Conservation (phyloP, 1,140 invertebrate species). For the Cotesia chilonis region DNA sequence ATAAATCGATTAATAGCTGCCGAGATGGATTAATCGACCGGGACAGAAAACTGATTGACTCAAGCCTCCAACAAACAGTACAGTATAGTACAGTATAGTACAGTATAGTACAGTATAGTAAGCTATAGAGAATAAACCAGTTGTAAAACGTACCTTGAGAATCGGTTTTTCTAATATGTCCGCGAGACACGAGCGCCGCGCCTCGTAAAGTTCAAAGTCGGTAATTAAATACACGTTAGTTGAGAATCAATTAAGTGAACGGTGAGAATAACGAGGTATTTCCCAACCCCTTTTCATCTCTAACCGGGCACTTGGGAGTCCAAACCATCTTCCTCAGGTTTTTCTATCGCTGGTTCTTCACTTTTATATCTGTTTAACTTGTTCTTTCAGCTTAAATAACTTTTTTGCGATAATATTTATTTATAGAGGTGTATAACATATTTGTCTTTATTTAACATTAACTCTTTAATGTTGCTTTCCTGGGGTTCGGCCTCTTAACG, state of each 20-base stretch:
- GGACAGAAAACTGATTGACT: slow-evolving; percentile 24
- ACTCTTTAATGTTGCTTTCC: background rate
- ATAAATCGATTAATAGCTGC: slow-evolving; percentile 26
- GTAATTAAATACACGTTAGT: slow-evolving; percentile 33
- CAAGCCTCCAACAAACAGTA: background rate
- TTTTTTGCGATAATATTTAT: slow-evolving; percentile 1
- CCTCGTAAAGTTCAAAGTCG: slow-evolving; percentile 28
- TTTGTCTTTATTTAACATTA: slow-evolving; percentile 16
- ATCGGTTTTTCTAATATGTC: background rate
- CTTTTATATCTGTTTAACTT: too few relatives aligned
- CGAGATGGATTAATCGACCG: slow-evolving; percentile 29
- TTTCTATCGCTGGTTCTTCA: too few relatives aligned
- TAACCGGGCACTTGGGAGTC: background rate
- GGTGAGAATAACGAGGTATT: slow-evolving; percentile 18
- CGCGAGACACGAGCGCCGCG: slow-evolving; percentile 14
- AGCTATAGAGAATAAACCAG: background rate
- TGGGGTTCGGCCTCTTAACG: too few relatives aligned
- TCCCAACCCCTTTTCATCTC: background rate
- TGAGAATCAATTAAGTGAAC: slow-evolving; percentile 32
- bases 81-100: background rate
- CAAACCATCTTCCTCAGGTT: background rate
- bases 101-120: background rate
- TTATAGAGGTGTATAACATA: background rate
- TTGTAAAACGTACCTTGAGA: slow-evolving; percentile 10
- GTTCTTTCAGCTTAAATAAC: too few relatives aligned